A percentile compares a stretch with the other conserved stretches of the same genome.
phyloP scores from a whole-genome alignment of 2,113 vertebrate species.

The Vanacampus margaritifer region DNA sequence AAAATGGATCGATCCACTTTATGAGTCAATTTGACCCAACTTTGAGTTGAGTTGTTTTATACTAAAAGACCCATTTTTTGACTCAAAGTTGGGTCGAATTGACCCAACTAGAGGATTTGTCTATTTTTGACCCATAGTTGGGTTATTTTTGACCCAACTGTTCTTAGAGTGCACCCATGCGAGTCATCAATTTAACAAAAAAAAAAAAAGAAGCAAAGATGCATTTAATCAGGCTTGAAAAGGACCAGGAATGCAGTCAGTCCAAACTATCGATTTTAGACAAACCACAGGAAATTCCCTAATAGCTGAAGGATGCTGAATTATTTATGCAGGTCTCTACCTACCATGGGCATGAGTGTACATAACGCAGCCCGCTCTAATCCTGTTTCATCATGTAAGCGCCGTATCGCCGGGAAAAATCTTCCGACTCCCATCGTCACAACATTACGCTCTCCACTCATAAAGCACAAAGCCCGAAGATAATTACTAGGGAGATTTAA shows the following conservation, averaged over 20 bases:
- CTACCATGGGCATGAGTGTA: not conserved
- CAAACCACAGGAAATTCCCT: slow-evolving; percentile 52
- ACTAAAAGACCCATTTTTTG: too few species aligned
- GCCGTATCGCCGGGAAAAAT: slow-evolving; percentile 28
- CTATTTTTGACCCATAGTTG: too few species aligned
- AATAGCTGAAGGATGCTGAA: slow-evolving; percentile 52
- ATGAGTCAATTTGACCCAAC: too few species aligned
- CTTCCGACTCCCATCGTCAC: slow-evolving; percentile 25
- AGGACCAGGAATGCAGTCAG: slow-evolving; percentile 2
- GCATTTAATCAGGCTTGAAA: slow-evolving; percentile 20
- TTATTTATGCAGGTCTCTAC: slow-evolving; percentile 40
- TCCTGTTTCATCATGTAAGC: slow-evolving; percentile 23
- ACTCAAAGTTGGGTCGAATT: too few species aligned
- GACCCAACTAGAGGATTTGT: too few species aligned
- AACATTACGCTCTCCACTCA: slow-evolving; percentile 53
- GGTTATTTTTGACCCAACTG: too few species aligned
- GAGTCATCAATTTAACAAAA: not conserved
- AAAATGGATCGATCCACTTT: too few species aligned
- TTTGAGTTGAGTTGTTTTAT: too few species aligned
- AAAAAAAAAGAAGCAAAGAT: slow-evolving; percentile 3
- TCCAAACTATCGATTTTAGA: slow-evolving; percentile 47
- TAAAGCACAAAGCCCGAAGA: slow-evolving; percentile 47
- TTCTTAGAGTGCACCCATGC: too few species aligned
- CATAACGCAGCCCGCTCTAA: slow-evolving; percentile 10
- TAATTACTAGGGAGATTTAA: slow-evolving; percentile 58